Base-by-base conservation (phyloP, 2,888 invertebrate genomes). In the Liodrosophila aerea region DNA sequence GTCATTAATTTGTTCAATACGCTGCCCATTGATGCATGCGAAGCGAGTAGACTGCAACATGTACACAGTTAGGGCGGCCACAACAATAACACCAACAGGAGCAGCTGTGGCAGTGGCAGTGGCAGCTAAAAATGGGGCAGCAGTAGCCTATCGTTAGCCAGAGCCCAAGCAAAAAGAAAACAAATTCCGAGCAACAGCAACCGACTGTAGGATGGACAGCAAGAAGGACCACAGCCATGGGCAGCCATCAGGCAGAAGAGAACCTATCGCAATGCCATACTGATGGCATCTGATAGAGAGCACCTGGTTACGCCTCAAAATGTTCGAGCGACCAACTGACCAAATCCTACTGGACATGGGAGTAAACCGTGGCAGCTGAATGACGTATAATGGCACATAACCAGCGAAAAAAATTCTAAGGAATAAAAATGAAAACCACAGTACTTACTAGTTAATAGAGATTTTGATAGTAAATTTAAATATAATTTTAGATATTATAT, bases 11-110 rank as follows among this genome's bases (percentile, higher is more conserved):
- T n/a, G n/a, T n/a, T n/a, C 69, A 72, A 72, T 72, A 43, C 64
- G 64, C 73, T 61, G 68, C 61, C 72, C 62, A 57, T 52, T 60
- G 40, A 76, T 68, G 68, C 65, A 64, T 71, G 73, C 76, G 65
- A 76, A 62, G 64, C 64, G n/a, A n/a, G n/a, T n/a, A n/a, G n/a
- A 66, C 59, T 68, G 68, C 61, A 76, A 78, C 71, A 65, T 73
- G 71, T 68, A 73, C 65, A 66, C 63, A 66, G 59, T 73, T 69
- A 65, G 64, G 64, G 68, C 69, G 69, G 69, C 44, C 44, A 29
- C 33, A 44, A 36, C 30, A 43, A 43, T 18, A 43, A 37, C 41
- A 46, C 13, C 27, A 44, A 15, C 46, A 47, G 39, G n/a, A 50
- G 16, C n/a, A n/a, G n/a, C n/a, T n/a, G 13, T 36, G 12, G 36